These are phyloP conservation scores for Argyresthia albistria DNA, from an alignment of 2,888 invertebrate genomes.

Conservation along the genomic window DNA sequence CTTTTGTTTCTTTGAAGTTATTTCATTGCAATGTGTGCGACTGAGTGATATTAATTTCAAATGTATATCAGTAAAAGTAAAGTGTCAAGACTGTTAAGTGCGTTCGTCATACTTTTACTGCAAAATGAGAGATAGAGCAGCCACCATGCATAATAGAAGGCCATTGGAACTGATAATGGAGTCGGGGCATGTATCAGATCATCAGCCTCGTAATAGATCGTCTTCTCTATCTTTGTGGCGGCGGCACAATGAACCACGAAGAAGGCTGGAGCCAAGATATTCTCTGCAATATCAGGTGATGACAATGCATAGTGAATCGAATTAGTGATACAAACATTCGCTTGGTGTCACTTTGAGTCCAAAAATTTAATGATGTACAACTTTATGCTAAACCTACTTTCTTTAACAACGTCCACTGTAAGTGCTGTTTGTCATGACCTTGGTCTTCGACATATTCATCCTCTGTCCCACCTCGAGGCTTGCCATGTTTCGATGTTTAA, in stretches of 20 bases:
- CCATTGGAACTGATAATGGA: conserved; percentile 29
- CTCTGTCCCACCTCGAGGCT: too few relatives aligned
- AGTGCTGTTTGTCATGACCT: too few relatives aligned
- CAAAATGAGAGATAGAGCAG: conserved; percentile 43
- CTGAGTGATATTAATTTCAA: background rate
- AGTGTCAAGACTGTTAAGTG: background rate
- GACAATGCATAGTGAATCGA: background rate
- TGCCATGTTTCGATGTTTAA: too few relatives aligned
- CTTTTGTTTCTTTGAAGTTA: too few relatives aligned
- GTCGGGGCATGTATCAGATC: conserved; percentile 11
- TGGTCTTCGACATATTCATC: too few relatives aligned
- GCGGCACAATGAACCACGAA: conserved; percentile 27
- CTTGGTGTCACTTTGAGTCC: too few relatives aligned
- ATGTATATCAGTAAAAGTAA: background rate
- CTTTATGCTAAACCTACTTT: too few relatives aligned
- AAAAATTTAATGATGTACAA: background rate
- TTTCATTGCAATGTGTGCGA: too few relatives aligned
- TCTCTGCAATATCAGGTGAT: conserved; percentile 53
- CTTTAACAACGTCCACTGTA: too few relatives aligned
- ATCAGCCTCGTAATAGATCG: conserved; percentile 40
- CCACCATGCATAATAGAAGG: conserved; percentile 40
- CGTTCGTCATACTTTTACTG: background rate
- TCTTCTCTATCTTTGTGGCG: conserved; percentile 49
- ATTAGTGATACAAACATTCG: too few relatives aligned
- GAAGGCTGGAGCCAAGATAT: conserved; percentile 45